Evolutionary conservation across 2,797 vertebrate species (phyloP).

Genomic region (Masticophis lateralis): DNA sequence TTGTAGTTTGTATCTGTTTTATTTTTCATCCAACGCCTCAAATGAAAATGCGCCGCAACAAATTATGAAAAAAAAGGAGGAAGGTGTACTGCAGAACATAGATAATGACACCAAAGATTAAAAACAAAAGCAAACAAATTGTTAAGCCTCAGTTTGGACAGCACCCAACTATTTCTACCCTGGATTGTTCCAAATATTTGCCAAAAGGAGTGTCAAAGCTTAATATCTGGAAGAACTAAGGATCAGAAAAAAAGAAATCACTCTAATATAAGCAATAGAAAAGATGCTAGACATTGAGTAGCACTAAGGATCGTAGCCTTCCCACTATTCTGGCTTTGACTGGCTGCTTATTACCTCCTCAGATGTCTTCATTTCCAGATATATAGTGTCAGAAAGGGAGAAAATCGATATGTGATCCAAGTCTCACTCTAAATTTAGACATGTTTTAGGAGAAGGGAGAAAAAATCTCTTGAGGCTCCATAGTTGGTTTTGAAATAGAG

Average conservation of each 20-base stretch:
- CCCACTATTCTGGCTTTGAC: conserved; percentile 33
- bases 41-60: neutral
- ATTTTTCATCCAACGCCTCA: neutral
- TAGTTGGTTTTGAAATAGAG: conserved; percentile 70
- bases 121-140: neutral
- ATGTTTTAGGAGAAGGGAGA: conserved; percentile 60
- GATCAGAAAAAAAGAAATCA: neutral
- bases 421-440: conserved; percentile 71
- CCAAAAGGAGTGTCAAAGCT: neutral
- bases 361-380: conserved; percentile 55
- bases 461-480: conserved; percentile 64
- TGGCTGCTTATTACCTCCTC: conserved; percentile 34
- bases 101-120: neutral
- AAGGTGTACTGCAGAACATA: neutral
- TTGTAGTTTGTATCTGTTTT: too few relatives aligned
- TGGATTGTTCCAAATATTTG: neutral
- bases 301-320: conserved; percentile 15
- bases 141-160: neutral
- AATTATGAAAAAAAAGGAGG: neutral
- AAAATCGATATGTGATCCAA: conserved; percentile 57
- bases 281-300: neutral
- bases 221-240: neutral
- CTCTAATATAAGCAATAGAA: conserved; percentile 12
- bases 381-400: conserved; percentile 56
- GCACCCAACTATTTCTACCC: neutral